Evolutionary conservation across 2,113 vertebrate genomes (phyloP), one percentile per base, ranked within the genome.

Genomic region (Eptesicus fuscus): DNA sequence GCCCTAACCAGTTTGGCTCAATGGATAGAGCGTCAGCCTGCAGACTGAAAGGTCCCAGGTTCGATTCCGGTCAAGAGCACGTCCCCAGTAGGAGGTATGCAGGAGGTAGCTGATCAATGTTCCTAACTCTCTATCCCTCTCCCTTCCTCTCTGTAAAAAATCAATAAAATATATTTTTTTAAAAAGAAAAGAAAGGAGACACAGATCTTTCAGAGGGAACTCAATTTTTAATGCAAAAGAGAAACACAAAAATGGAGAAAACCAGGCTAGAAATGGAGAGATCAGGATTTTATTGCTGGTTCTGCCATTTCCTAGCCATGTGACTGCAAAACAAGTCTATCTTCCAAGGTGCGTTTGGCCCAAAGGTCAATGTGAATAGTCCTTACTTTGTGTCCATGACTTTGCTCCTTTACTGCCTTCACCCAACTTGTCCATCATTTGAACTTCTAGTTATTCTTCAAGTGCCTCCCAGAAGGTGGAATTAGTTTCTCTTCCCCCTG

Each of bases 391-490:
- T 40, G n/a, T 18, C 30, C 28, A 1, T 30, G 17, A 44, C 85
- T 83, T 70, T 17, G 25, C 7, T 82, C 25, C 47, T 87, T 90
- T 80, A 65, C 37, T 90, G 28, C 25, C 20, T 74, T 87, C 42
- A 53, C 51, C 22, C 30, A 59, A 18, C 4, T 83, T 86, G 84
- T 74, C 83, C 69, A 63, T 63, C 17, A 18, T 17, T 12, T 69
- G 71, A 95, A 77, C 71, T 84, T 90, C 69, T 63, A 77, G 12
- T 70, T 51, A 83, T 17, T 76, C 89, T 44, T 93, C 91, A 83
- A 70, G 87, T 59, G 70, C 49, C 56, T 37, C 44, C 35, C 40
- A 25, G 18, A 17, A 30, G 32, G 30, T 56, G 7, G 80, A 76
- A 56, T 76, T n/a, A 7, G 12, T 49, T 28, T 59, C 30, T 59